Evolutionary conservation across 2,888 invertebrate species (phyloP).

Genomic region (Stenodema calcarata): DNA sequence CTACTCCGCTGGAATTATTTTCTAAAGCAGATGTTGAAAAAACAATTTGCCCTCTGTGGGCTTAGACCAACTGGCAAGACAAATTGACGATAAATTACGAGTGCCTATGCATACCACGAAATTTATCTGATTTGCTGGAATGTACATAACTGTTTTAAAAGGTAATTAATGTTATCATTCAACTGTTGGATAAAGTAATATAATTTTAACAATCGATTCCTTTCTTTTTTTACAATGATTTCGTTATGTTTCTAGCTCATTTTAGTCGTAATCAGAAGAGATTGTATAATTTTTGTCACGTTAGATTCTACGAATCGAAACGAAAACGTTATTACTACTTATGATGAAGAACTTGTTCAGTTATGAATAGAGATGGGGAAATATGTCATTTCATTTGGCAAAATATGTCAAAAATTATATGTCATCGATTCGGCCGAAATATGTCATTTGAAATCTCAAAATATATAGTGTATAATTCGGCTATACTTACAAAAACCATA

Average conservation of each 20-base stretch:
- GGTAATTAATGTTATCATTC: background rate
- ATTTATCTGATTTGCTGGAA: background rate
- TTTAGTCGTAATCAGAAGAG: background rate
- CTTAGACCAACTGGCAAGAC: background rate
- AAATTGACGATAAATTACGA: background rate
- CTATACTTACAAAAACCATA: too few species aligned
- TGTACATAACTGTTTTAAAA: background rate
- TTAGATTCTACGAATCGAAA: background rate
- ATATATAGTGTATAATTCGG: too few species aligned
- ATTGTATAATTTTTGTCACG: background rate
- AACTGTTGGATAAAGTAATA: background rate
- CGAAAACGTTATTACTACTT: background rate
- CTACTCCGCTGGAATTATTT: background rate
- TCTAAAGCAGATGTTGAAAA: background rate
- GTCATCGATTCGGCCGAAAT: too few species aligned
- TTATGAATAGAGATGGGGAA: too few species aligned
- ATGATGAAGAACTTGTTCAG: background rate
- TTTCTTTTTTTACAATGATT: background rate
- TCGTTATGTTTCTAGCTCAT: conserved; percentile 1
- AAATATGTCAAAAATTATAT: too few species aligned
- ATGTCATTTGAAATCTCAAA: too few species aligned
- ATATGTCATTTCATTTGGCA: too few species aligned
- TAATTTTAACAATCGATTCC: background rate
- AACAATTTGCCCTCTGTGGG: background rate
- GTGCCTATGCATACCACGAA: background rate